Percentiles rank a stretch among this genome's conserved stretches.
These are phyloP conservation scores for Xenus cinereus DNA, from an alignment of 2,113 vertebrate species.

Conservation along the genomic window DNA sequence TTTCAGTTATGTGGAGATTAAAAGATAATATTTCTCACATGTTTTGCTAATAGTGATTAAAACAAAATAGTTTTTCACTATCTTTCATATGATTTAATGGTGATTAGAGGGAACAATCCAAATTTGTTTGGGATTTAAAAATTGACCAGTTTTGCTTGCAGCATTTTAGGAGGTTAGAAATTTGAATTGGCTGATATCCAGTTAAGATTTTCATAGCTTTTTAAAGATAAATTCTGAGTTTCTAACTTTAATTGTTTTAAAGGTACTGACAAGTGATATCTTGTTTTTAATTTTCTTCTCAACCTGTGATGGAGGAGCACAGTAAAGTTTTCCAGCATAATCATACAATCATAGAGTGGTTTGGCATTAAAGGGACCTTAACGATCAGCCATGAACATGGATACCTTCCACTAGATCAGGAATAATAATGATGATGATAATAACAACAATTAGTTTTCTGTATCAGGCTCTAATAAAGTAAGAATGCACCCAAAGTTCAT, in stretches of 20 bases:
- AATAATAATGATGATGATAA: background rate
- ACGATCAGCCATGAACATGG: background rate
- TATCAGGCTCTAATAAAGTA: background rate
- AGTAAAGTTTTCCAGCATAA: background rate
- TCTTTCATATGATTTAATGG: background rate
- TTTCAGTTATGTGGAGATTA: background rate
- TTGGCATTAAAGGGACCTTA: background rate
- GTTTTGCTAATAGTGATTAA: background rate
- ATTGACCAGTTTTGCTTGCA: background rate
- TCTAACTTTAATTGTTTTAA: background rate
- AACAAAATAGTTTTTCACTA: background rate
- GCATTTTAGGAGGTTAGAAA: background rate
- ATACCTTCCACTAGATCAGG: background rate
- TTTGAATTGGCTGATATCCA: background rate
- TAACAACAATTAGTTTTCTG: background rate
- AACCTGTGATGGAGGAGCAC: background rate
- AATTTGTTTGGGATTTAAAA: background rate
- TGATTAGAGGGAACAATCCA: slow-evolving; percentile 17
- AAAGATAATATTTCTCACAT: background rate
- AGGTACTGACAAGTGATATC: background rate
- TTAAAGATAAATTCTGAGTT: background rate
- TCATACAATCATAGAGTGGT: background rate
- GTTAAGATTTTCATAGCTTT: background rate
- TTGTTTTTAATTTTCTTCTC: background rate
- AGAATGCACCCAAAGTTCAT: background rate